These are phyloP conservation scores for Eretmocerus hayati DNA, from an alignment of 2,888 invertebrate genomes.

Conservation along the genomic window DNA sequence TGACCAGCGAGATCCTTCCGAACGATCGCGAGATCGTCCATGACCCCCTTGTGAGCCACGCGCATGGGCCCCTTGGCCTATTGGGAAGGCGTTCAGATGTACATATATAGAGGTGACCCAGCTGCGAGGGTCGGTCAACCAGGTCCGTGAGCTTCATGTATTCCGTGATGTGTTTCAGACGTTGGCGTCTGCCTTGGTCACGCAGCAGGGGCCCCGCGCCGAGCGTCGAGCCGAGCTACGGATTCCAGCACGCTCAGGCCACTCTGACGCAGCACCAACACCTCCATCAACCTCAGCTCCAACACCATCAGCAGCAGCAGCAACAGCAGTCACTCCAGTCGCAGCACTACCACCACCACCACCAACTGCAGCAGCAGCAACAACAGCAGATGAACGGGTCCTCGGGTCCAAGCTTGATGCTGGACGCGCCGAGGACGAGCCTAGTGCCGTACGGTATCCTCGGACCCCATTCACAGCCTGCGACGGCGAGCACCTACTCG, in stretches of 20 bases:
- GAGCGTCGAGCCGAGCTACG: conserved; percentile 72
- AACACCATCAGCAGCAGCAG: conserved; percentile 15
- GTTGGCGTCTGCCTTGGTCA: conserved; percentile 47
- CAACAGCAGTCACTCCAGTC: too few species aligned
- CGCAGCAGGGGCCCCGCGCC: conserved; percentile 43
- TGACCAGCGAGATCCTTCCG: too few species aligned
- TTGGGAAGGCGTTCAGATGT: too few species aligned
- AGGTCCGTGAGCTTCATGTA: neutral
- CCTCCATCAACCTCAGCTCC: too few species aligned
- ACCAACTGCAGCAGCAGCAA: conserved; percentile 17
- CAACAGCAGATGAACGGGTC: conserved; percentile 39
- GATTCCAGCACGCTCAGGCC: conserved; percentile 48
- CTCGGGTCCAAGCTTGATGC: too few species aligned
- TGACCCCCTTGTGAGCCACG: too few species aligned
- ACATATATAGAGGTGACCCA: too few species aligned
- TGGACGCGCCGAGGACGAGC: conserved; percentile 53
- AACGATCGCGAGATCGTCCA: too few species aligned
- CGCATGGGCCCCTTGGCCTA: too few species aligned
- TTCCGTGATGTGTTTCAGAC: conserved; percentile 28
- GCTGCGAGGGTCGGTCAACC: neutral
- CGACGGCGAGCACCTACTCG: conserved; percentile 31
- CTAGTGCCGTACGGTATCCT: conserved; percentile 39
- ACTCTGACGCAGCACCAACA: too few species aligned
- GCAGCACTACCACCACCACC: too few species aligned
- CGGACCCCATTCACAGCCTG: neutral